Evolutionary conservation across 2,797 vertebrate genomes (phyloP).

Genomic region (Labeo calbasu): DNA sequence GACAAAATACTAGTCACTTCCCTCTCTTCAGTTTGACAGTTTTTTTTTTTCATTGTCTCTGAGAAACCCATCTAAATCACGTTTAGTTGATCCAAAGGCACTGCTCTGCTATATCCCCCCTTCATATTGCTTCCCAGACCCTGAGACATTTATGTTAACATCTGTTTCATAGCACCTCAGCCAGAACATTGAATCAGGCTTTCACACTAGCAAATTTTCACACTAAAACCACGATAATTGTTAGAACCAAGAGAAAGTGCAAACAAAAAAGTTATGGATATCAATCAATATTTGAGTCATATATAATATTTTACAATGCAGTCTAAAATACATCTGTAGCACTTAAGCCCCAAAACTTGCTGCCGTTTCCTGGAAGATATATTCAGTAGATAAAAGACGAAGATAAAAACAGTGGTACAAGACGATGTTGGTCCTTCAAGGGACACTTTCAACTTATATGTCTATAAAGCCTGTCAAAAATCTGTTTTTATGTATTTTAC

Average conservation of each 20-base stretch:
- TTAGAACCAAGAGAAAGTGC: slow-evolving; percentile 44
- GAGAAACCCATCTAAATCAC: slow-evolving; percentile 62
- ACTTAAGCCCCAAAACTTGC: too few species aligned
- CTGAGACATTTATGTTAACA: slow-evolving; percentile 70
- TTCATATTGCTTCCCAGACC: slow-evolving; percentile 73
- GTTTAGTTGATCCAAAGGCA: slow-evolving; percentile 56
- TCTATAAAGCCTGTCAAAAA: too few species aligned
- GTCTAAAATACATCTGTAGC: background rate
- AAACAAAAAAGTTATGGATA: background rate
- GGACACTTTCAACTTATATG: background rate
- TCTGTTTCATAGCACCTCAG: slow-evolving; percentile 72
- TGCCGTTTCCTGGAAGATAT: too few species aligned
- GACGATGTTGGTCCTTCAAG: too few species aligned
- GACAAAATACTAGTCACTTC: slow-evolving; percentile 26
- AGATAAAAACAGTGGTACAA: too few species aligned
- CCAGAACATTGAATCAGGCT: slow-evolving; percentile 65
- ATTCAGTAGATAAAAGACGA: too few species aligned
- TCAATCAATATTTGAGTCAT: background rate
- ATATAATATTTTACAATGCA: background rate
- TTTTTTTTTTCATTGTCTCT: slow-evolving; percentile 34
- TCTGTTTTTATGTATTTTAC: too few species aligned
- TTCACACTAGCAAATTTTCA: slow-evolving; percentile 64
- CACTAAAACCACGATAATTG: slow-evolving; percentile 39
- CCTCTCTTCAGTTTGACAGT: slow-evolving; percentile 44
- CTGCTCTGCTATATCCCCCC: slow-evolving; percentile 56